Percentiles rank a stretch among this genome's conserved stretches.
phyloP scores from a whole-genome alignment of 2,797 vertebrate genomes.

The Valencia hispanica region DNA sequence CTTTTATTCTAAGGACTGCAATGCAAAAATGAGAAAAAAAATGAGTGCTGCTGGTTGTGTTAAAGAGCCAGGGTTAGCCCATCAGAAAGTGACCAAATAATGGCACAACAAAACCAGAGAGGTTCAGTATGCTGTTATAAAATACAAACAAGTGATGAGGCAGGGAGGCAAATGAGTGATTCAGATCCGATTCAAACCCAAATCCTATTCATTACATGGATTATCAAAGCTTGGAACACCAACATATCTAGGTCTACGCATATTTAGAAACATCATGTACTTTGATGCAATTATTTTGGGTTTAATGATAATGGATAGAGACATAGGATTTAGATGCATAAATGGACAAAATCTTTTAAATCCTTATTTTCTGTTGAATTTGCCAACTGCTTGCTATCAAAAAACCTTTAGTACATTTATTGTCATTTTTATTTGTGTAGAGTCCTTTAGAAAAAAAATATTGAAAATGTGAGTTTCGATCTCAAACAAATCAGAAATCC shows the following conservation, averaged over 20 bases:
- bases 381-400: no score
- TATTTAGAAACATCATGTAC: neutral
- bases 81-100: neutral
- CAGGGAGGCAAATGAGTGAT: neutral
- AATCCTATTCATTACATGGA: neutral
- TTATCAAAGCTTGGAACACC: neutral
- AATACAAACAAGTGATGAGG: neutral
- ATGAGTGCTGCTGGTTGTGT: neutral
- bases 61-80: neutral
- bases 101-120: neutral
- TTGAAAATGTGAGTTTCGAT: neutral
- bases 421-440: neutral
- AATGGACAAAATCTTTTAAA: neutral
- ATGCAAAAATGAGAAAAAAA: neutral
- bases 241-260: neutral
- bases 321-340: neutral
- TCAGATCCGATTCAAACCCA: neutral
- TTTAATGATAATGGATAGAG: neutral
- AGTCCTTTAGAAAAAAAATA: neutral
- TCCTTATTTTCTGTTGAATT: neutral
- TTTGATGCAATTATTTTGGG: neutral
- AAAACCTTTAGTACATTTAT: neutral
- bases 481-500: neutral
- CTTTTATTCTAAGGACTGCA: neutral
- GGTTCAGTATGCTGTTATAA: neutral